Base-by-base conservation (phyloP, 2,888 invertebrate species). In the Drosophila colorata region DNA sequence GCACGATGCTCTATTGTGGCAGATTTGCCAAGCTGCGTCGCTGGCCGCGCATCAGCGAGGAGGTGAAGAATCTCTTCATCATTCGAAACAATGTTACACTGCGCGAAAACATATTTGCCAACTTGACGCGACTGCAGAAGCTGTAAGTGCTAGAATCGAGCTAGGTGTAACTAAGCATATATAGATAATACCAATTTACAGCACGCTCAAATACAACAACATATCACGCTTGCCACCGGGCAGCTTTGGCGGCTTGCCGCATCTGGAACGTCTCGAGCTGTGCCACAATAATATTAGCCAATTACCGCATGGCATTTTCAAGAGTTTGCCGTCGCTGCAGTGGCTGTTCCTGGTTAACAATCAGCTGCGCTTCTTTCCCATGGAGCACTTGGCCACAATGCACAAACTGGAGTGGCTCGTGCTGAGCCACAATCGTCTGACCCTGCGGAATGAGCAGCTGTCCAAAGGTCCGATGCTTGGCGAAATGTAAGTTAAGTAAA, bases 291-390 rank as follows among this genome's bases (percentile, higher is more conserved):
- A 86, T 67, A 71, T 91, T 41, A 87, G 79, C 38, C 80, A 88
- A 69, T 78, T 94, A 63, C 83, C 90, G 4, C 63, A 76, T 7
- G 93, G 92, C 20, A 89, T 93, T 18, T 92, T 94, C 38, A 71
- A 75, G 35, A 93, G 93, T 25, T 86, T 94, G 38, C 57, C 64
- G 0, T 90, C 91, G 1, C 82, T 94, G 28, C 87, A 91, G 48
- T 93, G 93, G 91, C 83, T 95, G 18, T 91, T 92, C 72, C 76
- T 93, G 28, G 90, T 93, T 37, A 90, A 93, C 46, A 94, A 94
- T 85, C 84, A 88, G 60, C 88, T 95, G 48, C 73, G 74, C 8
- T 67, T 85, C 16, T 91, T 93, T 44, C 91, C 93, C 78, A 83
- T 93, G 70, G 81, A 89, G 0, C 92, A 92, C 64, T 91, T 94